Evolutionary conservation across 2,113 vertebrate species (phyloP), one percentile per base, ranked within the genome.

Genomic region (Saguinus imperator): DNA sequence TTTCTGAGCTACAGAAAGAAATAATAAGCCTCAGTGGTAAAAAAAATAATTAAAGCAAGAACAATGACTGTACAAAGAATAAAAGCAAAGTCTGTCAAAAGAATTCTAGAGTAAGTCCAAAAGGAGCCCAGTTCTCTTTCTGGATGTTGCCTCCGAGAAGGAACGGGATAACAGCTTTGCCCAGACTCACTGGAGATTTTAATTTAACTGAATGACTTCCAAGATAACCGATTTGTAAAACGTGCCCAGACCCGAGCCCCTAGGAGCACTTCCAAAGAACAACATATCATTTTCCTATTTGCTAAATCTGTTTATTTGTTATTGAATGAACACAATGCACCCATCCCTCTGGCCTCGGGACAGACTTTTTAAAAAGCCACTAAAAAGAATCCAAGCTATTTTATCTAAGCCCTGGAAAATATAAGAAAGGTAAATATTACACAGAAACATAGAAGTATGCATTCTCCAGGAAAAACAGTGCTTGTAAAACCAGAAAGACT

Each of bases 1-100:
- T 97, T 98, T 97, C 37, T 95, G 29, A 95, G 90, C 79, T 94
- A 18, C 61, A 93, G 94, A 45, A 96, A 73, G 66, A 93, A 98
- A 97, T 14, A 90, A 6, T 1, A n/a, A 96, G 43, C 17, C 91
- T 93, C 70, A 57, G 29, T 66, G 72, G 8, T 95, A 55, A 95
- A 92, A 92, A 52, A 94, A 82, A 95, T 96, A 97, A 94, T 96
- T 72, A 94, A 89, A 66, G 72, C 29, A 66, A 35, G 21, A 97
- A 17, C 35, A 89, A 43, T 93, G 94, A 91, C 25, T 95, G 0
- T 87, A 97, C 48, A 95, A 85, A 98, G 40, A 92, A 61, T 80
- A 55, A 94, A 1, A 89, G 35, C 48, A 29, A 92, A 66, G 90
- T 96, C 75, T 97, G 55, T 96, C 52, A 43, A 82, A 96, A 91